Evolutionary conservation across 64 coral and sea anemone genomes (phyloP), one percentile per base, ranked within the genome.

Genomic region (Orbicella faveolata): DNA sequence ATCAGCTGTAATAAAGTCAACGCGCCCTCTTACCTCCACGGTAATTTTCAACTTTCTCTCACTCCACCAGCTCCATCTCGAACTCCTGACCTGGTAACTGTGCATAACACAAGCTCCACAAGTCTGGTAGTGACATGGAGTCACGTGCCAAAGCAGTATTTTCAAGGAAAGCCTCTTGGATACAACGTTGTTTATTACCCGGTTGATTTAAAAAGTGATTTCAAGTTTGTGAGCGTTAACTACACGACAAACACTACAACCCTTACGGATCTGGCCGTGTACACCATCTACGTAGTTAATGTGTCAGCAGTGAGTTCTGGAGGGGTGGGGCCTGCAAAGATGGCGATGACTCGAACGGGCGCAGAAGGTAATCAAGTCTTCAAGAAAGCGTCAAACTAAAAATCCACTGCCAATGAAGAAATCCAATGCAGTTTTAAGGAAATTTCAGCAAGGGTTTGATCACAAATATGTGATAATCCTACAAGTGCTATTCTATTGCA

Each of bases 291-390:
- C 12, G n/a, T 80, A 5, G 16, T 80, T 5, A 61, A 4, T 34
- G 78, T 80, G 9, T 80, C 78, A 11, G 78, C 78, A 48, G n/a
- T 80, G 53, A 80, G 53, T 61, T 61, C 78, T n/a, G 78, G 53
- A 34, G 78, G 78, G 62, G 52, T 61, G 25, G 78, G 78, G 26
- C 78, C 78, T 34, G 21, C n/a, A 30, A 80, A 53, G 3, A 61
- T 4, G 3, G 12, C 14, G 1, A 61, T 11, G 10, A n/a, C 52
- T 17, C 52, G 52, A 34, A 80, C 54, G 34, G 52, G 30, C 48
- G 52, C 23, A 26, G 11, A 54, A 80, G 78, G 54, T 80, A 62
- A 1, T n/a, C 0, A 61, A 10, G 6, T 61, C 23, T 26, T 16
- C 12, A 8, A 20, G n/a, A 48, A 1, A 13, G 48, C 0, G 14